Evolutionary conservation across 2,888 invertebrate genomes (phyloP), one percentile per base, ranked within the genome.

Genomic region (Branchipolynoe longqiensis): DNA sequence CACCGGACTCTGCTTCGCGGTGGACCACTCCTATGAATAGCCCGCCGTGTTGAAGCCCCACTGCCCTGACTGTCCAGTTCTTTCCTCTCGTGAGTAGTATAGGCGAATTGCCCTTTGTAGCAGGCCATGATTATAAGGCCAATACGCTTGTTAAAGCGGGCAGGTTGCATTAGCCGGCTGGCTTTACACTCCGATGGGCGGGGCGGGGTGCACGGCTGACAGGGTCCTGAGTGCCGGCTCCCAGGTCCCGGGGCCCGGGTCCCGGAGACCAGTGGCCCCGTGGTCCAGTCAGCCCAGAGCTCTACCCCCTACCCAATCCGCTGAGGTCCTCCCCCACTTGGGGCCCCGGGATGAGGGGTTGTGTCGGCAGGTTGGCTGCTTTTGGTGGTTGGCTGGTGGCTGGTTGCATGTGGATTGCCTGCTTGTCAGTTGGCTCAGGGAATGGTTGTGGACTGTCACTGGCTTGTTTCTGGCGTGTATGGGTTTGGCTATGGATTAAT

Each of bases 1-100:
- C n/a, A n/a, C n/a, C n/a, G n/a, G n/a, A n/a, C n/a, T n/a, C n/a
- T n/a, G n/a, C n/a, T n/a, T n/a, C n/a, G n/a, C n/a, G n/a, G n/a
- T n/a, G n/a, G n/a, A n/a, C n/a, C n/a, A n/a, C n/a, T n/a, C n/a
- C n/a, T n/a, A n/a, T n/a, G n/a, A n/a, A n/a, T n/a, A n/a, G n/a
- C n/a, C n/a, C n/a, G n/a, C n/a, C n/a, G n/a, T n/a, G n/a, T n/a
- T n/a, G n/a, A n/a, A n/a, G n/a, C n/a, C n/a, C n/a, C n/a, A n/a
- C n/a, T n/a, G n/a, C n/a, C n/a, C n/a, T n/a, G n/a, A n/a, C n/a
- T n/a, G n/a, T n/a, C n/a, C n/a, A n/a, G n/a, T n/a, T n/a, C n/a
- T n/a, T n/a, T n/a, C n/a, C n/a, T n/a, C 22, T 41, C 41, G 69
- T 69, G 36, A 69, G 69, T 69, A 69, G 69, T 36, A 69, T 69